Percentiles rank a stretch among this genome's conserved stretches.
Evolutionary conservation across 2,797 vertebrate genomes (phyloP).

Genomic region (Macropodus opercularis): DNA sequence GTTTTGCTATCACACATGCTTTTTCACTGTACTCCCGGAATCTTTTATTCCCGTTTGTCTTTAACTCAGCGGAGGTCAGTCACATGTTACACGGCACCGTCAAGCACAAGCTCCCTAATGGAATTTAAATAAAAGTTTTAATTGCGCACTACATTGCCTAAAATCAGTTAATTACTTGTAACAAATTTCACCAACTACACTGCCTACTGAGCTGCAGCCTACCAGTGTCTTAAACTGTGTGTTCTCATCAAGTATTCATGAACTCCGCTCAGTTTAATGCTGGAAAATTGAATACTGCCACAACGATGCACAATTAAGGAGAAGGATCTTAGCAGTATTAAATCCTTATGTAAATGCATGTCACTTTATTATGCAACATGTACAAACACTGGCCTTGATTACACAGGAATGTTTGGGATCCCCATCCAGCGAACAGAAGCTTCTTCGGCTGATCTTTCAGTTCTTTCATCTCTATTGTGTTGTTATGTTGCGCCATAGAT

Average conservation of each 20-base stretch:
- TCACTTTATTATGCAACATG: conserved; percentile 28
- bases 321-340: conserved; percentile 32
- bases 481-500: conserved; percentile 29
- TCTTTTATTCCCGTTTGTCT: no score
- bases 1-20: no score
- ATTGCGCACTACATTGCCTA: background rate
- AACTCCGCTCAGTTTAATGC: conserved; percentile 44
- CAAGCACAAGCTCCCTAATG: no score
- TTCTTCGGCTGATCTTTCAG: no score
- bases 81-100: no score
- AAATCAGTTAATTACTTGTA: conserved; percentile 11
- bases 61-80: background rate
- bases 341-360: conserved; percentile 18
- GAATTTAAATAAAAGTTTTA: background rate
- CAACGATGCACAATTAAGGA: no score
- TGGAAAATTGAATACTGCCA: conserved; percentile 37
- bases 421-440: conserved; percentile 13
- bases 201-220: conserved; percentile 18
- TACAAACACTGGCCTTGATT: conserved; percentile 33
- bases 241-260: conserved; percentile 57
- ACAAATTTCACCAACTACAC: conserved; percentile 1
- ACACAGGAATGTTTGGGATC: conserved; percentile 15
- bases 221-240: conserved; percentile 42
- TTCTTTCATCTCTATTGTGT: conserved; percentile 28
- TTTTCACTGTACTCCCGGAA: no score